A percentile compares a stretch with the other conserved stretches of the same genome.
Evolutionary conservation across 2,888 invertebrate species (phyloP).

Genomic region (Troilus luridus): DNA sequence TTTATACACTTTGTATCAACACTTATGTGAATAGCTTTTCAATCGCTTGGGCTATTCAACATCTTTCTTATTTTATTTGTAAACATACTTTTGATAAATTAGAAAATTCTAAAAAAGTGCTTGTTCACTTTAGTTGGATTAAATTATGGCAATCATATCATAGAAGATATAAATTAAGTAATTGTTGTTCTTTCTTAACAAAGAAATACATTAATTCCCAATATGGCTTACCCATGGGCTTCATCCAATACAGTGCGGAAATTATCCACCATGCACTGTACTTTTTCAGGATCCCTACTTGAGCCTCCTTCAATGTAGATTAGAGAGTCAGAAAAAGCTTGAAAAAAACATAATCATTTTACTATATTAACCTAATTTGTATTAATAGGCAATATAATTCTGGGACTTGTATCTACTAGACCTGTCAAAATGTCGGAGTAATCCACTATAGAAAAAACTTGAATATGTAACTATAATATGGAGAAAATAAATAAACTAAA

Average conservation of each 20-base stretch:
- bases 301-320: slow-evolving; percentile 86
- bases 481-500: no score
- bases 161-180: no score
- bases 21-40: no score
- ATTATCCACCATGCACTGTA: slow-evolving; percentile 79
- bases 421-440: neutral
- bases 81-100: no score
- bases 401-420: neutral
- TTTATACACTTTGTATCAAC: no score
- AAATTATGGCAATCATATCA: no score
- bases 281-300: slow-evolving; percentile 79
- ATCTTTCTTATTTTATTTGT: no score
- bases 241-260: slow-evolving; percentile 75
- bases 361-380: neutral
- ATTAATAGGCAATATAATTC: neutral
- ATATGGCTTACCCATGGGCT: slow-evolving; percentile 78
- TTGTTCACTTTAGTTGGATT: no score
- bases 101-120: no score
- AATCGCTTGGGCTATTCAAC: no score
- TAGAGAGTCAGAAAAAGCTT: slow-evolving; percentile 76
- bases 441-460: no score
- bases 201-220: neutral
- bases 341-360: neutral
- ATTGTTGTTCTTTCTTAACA: neutral
- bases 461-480: no score